These are phyloP conservation scores for Megamerina dolium DNA, from an alignment of 2,888 invertebrate genomes.

Conservation along the genomic window DNA sequence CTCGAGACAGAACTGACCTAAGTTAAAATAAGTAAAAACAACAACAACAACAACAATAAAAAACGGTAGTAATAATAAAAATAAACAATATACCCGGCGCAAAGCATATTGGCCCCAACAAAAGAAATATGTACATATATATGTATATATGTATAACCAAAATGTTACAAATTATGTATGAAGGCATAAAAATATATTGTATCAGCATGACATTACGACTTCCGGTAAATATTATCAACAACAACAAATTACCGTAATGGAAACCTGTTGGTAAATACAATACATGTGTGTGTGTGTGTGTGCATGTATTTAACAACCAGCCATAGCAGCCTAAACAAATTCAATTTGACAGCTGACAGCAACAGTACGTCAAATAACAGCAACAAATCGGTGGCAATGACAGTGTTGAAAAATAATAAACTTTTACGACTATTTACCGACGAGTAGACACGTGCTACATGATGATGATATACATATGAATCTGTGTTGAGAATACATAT, in stretches of 20 bases:
- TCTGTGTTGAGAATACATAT: too few relatives aligned
- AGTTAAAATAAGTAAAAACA: too few relatives aligned
- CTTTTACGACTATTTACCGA: constrained; percentile 48
- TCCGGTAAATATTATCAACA: constrained; percentile 28
- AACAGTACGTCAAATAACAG: constrained; percentile 19
- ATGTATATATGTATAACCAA: constrained; percentile 16
- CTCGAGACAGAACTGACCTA: constrained; percentile 41
- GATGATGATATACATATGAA: too few relatives aligned
- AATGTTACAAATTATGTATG: constrained; percentile 8
- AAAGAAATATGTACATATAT: constrained; percentile 16
- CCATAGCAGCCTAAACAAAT: constrained; percentile 36
- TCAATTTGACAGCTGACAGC: constrained; percentile 43
- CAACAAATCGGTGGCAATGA: constrained; percentile 22
- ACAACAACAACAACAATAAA: constrained; percentile 8
- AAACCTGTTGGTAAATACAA: constrained; percentile 31
- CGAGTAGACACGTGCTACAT: constrained; percentile 40
- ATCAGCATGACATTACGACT: constrained; percentile 47
- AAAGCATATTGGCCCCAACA: too few relatives aligned
- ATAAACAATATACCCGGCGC: constrained; percentile 20
- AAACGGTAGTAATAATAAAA: constrained; percentile 17
- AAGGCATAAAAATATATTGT: constrained; percentile 39
- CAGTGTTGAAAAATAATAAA: constrained; percentile 40
- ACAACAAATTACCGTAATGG: too few relatives aligned
- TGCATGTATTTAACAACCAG: not conserved
- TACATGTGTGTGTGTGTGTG: not conserved